These are phyloP conservation scores for Cryptotermes secundus DNA, from an alignment of 1,140 invertebrate genomes.

Conservation along the genomic window DNA sequence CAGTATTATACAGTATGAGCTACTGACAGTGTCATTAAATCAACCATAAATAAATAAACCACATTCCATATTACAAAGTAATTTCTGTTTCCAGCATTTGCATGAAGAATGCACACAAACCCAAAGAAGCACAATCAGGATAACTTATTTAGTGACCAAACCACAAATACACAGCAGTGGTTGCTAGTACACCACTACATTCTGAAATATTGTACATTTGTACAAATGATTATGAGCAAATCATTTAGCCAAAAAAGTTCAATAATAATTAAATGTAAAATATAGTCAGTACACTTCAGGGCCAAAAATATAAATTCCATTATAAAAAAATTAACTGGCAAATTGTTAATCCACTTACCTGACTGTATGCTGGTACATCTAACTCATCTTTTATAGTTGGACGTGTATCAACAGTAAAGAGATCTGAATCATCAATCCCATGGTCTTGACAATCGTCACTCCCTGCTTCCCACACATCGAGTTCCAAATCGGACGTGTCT, in stretches of 20 bases:
- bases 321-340: constrained; percentile 3
- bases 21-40: no score
- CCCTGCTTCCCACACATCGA: constrained; percentile 30
- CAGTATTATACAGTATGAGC: no score
- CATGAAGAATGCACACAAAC: neutral
- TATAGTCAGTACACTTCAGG: constrained; percentile 20
- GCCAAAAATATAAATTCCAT: constrained; percentile 30
- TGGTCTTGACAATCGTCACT: neutral
- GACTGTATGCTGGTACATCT: constrained; percentile 49
- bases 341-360: constrained; percentile 39
- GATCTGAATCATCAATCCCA: neutral
- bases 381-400: constrained; percentile 45
- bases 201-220: no score
- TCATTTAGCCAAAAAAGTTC: neutral
- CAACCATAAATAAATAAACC: no score
- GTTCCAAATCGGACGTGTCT: constrained; percentile 30
- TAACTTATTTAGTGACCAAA: neutral
- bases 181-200: neutral
- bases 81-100: no score
- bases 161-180: neutral
- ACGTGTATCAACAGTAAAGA: constrained; percentile 48
- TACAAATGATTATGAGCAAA: neutral
- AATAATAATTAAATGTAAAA: neutral
- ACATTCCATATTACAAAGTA: no score
- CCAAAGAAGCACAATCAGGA: neutral